A percentile compares a stretch with the other conserved stretches of the same genome.
These are phyloP conservation scores for Clupea harengus DNA, from an alignment of 2,113 vertebrate species.

Conservation along the genomic window DNA sequence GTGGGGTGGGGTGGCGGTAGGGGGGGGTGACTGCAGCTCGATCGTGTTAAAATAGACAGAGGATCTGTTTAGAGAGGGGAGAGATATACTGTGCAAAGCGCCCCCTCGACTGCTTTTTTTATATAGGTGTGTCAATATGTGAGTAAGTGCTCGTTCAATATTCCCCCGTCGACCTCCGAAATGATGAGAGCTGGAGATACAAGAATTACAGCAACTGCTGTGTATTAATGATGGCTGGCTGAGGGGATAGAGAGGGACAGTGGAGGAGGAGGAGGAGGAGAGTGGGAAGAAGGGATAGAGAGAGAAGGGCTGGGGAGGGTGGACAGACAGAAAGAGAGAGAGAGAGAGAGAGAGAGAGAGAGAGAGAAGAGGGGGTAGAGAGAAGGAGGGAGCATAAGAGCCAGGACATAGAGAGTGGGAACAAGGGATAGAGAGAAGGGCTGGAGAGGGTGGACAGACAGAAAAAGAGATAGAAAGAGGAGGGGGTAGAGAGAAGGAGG, in stretches of 20 bases:
- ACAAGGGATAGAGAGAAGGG: background rate
- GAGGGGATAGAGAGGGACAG: slow-evolving; percentile 12
- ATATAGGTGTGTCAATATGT: slow-evolving; percentile 55
- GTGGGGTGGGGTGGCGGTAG: background rate
- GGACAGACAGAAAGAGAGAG: slow-evolving; percentile 16
- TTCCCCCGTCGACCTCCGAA: slow-evolving; percentile 56
- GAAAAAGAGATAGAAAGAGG: background rate
- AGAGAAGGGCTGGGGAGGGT: slow-evolving; percentile 24
- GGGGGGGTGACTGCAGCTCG: background rate
- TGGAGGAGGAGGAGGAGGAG: slow-evolving; percentile 30
- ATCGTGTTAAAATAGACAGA: slow-evolving; percentile 10
- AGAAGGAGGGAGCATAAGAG: background rate
- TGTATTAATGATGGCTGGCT: slow-evolving; percentile 53
- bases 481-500: background rate
- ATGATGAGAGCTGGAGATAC: slow-evolving; percentile 55
- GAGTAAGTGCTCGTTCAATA: slow-evolving; percentile 64
- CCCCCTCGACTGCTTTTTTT: slow-evolving; percentile 26
- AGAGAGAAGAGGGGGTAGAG: background rate
- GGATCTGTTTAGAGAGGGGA: background rate
- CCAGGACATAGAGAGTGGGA: background rate
- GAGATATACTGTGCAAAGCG: background rate
- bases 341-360: background rate
- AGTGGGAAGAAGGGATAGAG: slow-evolving; percentile 34
- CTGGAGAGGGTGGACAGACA: background rate
- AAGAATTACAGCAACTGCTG: slow-evolving; percentile 65